Conservation (phyloP, 1,140 invertebrate genomes). For the Hycleus cichorii region DNA sequence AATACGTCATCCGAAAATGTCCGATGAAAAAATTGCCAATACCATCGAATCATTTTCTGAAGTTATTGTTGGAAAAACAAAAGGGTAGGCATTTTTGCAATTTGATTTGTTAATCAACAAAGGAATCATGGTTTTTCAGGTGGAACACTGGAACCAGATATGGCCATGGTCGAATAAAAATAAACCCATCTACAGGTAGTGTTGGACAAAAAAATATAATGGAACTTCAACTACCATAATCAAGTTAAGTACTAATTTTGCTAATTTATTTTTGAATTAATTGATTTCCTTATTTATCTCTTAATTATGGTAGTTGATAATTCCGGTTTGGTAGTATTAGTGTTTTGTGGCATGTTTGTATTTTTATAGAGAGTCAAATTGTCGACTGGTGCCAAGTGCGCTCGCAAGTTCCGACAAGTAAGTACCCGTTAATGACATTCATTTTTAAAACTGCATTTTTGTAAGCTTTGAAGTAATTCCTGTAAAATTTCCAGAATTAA, state of each 20-base stretch:
- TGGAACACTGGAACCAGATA: conserved; percentile 45
- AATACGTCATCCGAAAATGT: conserved; percentile 43
- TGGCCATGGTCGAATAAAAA: conserved; percentile 47
- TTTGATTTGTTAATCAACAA: conserved; percentile 23
- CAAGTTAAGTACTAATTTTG: background rate
- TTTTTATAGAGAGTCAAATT: conserved; percentile 25
- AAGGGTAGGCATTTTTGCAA: conserved; percentile 53
- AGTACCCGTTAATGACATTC: conserved; percentile 4
- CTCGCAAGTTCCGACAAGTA: conserved; percentile 9
- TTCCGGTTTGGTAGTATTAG: background rate
- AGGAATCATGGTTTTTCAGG: conserved; percentile 40
- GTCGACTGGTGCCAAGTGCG: conserved; percentile 21
- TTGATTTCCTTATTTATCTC: background rate
- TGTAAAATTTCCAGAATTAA: conserved; percentile 53
- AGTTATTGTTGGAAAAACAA: conserved; percentile 63
- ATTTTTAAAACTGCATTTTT: background rate
- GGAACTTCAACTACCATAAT: background rate
- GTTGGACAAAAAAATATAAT: background rate
- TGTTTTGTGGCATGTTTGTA: conserved; percentile 16
- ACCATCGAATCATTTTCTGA: conserved; percentile 66
- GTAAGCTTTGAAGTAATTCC: background rate
- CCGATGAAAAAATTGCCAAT: conserved; percentile 70
- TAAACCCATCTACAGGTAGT: conserved; percentile 45
- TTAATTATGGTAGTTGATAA: background rate
- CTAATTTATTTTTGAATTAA: background rate